Conservation (phyloP, 2,888 invertebrate genomes). For the Neuroscelio doddi region DNA sequence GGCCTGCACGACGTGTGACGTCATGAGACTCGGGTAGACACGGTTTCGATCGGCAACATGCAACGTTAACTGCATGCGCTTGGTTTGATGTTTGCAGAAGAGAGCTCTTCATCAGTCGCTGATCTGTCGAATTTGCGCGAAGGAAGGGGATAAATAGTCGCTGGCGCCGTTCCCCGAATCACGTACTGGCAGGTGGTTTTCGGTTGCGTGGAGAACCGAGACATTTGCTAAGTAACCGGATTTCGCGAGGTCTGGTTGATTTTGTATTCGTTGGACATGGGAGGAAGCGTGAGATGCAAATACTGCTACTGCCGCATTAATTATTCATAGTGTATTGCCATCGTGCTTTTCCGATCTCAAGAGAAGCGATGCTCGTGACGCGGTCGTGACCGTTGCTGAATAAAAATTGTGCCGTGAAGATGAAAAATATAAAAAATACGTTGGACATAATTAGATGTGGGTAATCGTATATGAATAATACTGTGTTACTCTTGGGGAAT, state of each 20-base stretch:
- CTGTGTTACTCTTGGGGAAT: neutral
- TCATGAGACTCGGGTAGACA: slow-evolving; percentile 41
- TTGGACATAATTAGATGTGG: too few species aligned
- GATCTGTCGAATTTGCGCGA: neutral
- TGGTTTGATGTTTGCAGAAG: neutral
- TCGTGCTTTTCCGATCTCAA: slow-evolving; percentile 16
- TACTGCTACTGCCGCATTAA: slow-evolving; percentile 44
- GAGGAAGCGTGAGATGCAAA: slow-evolving; percentile 45
- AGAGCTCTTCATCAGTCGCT: slow-evolving; percentile 1
- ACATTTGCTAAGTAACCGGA: slow-evolving; percentile 7
- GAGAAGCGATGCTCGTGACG: slow-evolving; percentile 1
- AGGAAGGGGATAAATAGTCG: neutral
- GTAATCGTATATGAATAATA: slow-evolving; percentile 1
- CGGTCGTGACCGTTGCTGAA: slow-evolving; percentile 5
- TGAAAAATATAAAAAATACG: too few species aligned
- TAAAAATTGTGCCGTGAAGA: neutral
- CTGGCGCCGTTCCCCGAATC: slow-evolving; percentile 4
- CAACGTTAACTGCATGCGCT: slow-evolving; percentile 14
- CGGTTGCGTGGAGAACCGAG: slow-evolving; percentile 1
- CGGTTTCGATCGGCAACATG: slow-evolving; percentile 43
- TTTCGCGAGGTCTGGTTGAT: slow-evolving; percentile 21
- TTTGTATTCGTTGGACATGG: slow-evolving; percentile 32
- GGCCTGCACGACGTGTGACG: too few species aligned
- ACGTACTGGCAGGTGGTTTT: slow-evolving; percentile 44
- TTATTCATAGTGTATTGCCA: slow-evolving; percentile 47